A percentile compares a stretch with the other conserved stretches of the same genome.
phyloP scores from a whole-genome alignment of 2,888 invertebrate species.

The Trichogramma evanescens region DNA sequence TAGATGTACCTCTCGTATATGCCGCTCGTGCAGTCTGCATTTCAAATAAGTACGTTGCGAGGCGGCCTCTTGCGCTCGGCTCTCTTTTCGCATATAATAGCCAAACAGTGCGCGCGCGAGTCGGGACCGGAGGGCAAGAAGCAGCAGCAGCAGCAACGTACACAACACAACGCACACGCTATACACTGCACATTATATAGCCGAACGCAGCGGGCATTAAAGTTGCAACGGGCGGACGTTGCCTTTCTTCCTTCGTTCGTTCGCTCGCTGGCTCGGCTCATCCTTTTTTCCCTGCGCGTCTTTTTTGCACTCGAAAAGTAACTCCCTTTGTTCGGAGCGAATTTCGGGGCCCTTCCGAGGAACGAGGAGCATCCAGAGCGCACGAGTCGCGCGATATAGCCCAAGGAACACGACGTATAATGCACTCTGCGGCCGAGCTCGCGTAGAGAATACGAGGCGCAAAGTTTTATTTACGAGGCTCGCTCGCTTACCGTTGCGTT shows the following conservation, averaged over 20 bases:
- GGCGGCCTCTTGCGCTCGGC: background rate
- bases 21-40: background rate
- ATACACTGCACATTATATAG: no score
- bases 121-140: conserved; percentile 4
- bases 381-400: no score
- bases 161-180: no score
- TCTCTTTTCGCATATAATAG: no score
- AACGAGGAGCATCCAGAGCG: background rate
- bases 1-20: no score
- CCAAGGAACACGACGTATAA: no score
- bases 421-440: no score
- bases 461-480: conserved; percentile 15
- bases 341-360: background rate
- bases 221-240: conserved; percentile 8
- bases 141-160: no score
- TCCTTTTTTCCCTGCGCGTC: background rate
- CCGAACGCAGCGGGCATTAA: conserved; percentile 8
- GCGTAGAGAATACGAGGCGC: background rate
- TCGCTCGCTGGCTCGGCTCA: background rate
- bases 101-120: background rate
- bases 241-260: background rate
- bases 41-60: conserved; percentile 16
- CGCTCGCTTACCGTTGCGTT: no score
- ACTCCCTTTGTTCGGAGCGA: conserved; percentile 10
- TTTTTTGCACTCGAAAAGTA: conserved; percentile 7